These are phyloP conservation scores for Idris sp. DNA, from an alignment of 1,140 invertebrate genomes.

Conservation along the genomic window DNA sequence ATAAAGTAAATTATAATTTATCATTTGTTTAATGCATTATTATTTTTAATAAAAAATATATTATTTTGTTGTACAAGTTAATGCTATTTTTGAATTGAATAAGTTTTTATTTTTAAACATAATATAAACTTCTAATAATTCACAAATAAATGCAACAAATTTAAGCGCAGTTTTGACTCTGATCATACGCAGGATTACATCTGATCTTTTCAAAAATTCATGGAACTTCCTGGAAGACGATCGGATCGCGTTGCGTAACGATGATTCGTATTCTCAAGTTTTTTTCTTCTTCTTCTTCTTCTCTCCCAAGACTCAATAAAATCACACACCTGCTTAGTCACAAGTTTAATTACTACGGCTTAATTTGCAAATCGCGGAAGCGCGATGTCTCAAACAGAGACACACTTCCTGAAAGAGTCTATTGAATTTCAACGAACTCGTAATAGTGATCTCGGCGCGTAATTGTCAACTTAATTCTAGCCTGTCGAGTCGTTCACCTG, in stretches of 20 bases:
- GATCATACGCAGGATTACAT: slow-evolving; percentile 42
- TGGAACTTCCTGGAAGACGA: slow-evolving; percentile 23
- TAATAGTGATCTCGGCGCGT: slow-evolving; percentile 58
- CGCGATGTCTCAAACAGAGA: slow-evolving; percentile 46
- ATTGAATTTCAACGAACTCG: slow-evolving; percentile 71
- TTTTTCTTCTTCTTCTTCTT: too few relatives aligned
- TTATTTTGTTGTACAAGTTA: too few relatives aligned
- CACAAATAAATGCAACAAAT: slow-evolving; percentile 20
- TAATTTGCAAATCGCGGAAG: slow-evolving; percentile 50
- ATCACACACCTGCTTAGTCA: slow-evolving; percentile 44
- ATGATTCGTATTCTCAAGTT: slow-evolving; percentile 22
- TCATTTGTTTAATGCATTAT: too few relatives aligned
- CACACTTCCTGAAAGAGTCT: slow-evolving; percentile 41
- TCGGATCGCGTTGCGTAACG: slow-evolving; percentile 13
- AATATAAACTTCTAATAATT: too few relatives aligned
- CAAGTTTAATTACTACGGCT: slow-evolving; percentile 46
- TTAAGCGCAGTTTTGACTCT: slow-evolving; percentile 20
- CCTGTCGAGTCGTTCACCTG: slow-evolving; percentile 67
- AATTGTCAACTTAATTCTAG: slow-evolving; percentile 71
- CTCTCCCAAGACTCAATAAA: too few relatives aligned
- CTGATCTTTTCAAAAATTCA: slow-evolving; percentile 25
- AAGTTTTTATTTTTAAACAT: too few relatives aligned
- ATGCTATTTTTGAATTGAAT: too few relatives aligned
- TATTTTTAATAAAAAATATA: too few relatives aligned
- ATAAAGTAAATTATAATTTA: too few relatives aligned